Conservation (phyloP, 23 tunicate species). For the Styela plicata region DNA sequence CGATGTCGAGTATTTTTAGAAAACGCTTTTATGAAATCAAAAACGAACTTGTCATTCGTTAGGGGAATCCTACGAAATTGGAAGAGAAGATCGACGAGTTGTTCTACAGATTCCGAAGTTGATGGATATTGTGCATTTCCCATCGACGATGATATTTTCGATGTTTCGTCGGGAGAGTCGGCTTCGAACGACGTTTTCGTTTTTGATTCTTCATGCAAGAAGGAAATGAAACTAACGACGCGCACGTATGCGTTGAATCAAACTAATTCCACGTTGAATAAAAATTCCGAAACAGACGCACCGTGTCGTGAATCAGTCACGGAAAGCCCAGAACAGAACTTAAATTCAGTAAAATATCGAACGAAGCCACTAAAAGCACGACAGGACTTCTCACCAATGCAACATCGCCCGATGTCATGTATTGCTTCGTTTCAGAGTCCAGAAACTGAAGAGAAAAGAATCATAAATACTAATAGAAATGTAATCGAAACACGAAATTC, state of each 20-base stretch:
- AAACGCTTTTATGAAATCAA: neutral
- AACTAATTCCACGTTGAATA: neutral
- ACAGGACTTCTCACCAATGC: neutral
- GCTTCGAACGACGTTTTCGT: neutral
- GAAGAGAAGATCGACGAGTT: neutral
- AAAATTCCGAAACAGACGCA: neutral
- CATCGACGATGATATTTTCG: conserved; percentile 19
- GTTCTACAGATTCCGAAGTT: neutral
- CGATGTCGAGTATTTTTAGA: neutral
- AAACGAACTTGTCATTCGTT: neutral
- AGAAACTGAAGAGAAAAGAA: neutral
- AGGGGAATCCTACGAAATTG: neutral
- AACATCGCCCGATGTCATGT: neutral
- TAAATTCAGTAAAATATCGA: neutral
- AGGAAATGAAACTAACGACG: neutral
- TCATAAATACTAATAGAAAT: neutral
- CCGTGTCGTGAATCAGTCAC: neutral
- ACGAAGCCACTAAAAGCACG: neutral
- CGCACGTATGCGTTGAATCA: neutral
- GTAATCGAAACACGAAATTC: neutral
- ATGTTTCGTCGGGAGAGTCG: neutral
- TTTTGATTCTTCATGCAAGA: neutral
- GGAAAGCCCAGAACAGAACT: neutral
- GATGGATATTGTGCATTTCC: conserved; percentile 24
- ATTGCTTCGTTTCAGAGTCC: neutral